phyloP scores from a whole-genome alignment of 2,888 invertebrate species.

The Elmis aenea region DNA sequence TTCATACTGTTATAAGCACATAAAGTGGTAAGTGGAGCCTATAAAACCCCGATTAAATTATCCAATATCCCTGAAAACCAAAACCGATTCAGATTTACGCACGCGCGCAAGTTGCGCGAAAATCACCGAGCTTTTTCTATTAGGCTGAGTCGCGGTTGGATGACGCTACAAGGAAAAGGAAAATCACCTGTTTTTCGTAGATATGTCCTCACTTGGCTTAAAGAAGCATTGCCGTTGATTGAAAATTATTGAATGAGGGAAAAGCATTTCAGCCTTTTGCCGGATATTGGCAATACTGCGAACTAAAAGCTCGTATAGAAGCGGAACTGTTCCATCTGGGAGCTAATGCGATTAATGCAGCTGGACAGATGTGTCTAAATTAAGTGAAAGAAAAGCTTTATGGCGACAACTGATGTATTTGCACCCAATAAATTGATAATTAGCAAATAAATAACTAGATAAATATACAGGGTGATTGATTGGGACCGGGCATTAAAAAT shows the following conservation, averaged over 20 bases:
- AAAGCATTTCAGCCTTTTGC: slow-evolving; percentile 2
- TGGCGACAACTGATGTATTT: too few relatives aligned
- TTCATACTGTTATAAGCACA: slow-evolving; percentile 6
- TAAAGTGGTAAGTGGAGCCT: slow-evolving; percentile 7
- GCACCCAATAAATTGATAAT: too few relatives aligned
- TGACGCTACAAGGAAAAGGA: slow-evolving; percentile 7
- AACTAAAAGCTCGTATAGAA: slow-evolving; percentile 15
- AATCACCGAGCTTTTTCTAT: slow-evolving; percentile 11
- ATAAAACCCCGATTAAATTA: slow-evolving; percentile 15
- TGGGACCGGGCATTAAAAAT: too few relatives aligned
- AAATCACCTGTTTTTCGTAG: slow-evolving; percentile 7
- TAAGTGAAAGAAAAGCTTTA: too few relatives aligned
- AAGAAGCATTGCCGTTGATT: slow-evolving; percentile 10
- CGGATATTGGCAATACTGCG: slow-evolving; percentile 18
- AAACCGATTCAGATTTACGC: slow-evolving; percentile 5
- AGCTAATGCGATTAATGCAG: slow-evolving; percentile 17
- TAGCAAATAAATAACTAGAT: too few relatives aligned
- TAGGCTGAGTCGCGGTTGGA: slow-evolving; percentile 7
- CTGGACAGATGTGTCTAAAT: slow-evolving; percentile 4
- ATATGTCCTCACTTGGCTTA: slow-evolving; percentile 7
- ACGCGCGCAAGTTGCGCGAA: slow-evolving; percentile 4
- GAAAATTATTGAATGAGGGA: slow-evolving; percentile 13
- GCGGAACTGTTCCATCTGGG: slow-evolving; percentile 19
- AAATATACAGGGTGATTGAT: too few relatives aligned
- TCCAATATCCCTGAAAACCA: slow-evolving; percentile 10